These are phyloP conservation scores for Anastrepha obliqua DNA, from an alignment of 1,140 invertebrate genomes.

Conservation along the genomic window DNA sequence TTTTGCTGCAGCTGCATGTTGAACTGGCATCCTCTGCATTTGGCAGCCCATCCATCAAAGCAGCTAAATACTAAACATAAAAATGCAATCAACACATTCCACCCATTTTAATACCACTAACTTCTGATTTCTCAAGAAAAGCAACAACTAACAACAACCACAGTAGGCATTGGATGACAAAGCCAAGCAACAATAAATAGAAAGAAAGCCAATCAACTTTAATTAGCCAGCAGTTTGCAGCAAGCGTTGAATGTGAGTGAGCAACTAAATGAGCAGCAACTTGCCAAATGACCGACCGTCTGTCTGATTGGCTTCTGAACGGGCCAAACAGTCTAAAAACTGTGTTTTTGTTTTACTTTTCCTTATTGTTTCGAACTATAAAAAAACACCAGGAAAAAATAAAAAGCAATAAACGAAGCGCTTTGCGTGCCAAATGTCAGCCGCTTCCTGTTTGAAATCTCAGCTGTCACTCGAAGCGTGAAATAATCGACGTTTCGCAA, in stretches of 20 bases:
- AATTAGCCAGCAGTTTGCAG: conserved; percentile 35
- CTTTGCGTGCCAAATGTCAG: conserved; percentile 30
- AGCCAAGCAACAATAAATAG: background rate
- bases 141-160: background rate
- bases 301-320: background rate
- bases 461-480: conserved; percentile 5
- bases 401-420: background rate
- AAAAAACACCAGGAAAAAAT: too few relatives aligned
- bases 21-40: too few relatives aligned
- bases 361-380: background rate
- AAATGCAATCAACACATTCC: conserved; percentile 32
- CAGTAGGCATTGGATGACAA: background rate
- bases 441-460: background rate
- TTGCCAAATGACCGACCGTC: background rate
- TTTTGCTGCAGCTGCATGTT: too few relatives aligned
- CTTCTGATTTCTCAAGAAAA: background rate
- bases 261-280: background rate
- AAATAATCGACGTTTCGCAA: conserved; percentile 33
- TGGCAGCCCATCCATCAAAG: background rate
- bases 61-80: conserved; percentile 12
- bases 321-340: background rate
- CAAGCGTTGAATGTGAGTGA: background rate
- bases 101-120: background rate
- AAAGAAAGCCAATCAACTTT: conserved; percentile 38
- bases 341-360: background rate